Evolutionary conservation across 1,140 invertebrate genomes (phyloP).

Genomic region (Nasonia vitripennis): DNA sequence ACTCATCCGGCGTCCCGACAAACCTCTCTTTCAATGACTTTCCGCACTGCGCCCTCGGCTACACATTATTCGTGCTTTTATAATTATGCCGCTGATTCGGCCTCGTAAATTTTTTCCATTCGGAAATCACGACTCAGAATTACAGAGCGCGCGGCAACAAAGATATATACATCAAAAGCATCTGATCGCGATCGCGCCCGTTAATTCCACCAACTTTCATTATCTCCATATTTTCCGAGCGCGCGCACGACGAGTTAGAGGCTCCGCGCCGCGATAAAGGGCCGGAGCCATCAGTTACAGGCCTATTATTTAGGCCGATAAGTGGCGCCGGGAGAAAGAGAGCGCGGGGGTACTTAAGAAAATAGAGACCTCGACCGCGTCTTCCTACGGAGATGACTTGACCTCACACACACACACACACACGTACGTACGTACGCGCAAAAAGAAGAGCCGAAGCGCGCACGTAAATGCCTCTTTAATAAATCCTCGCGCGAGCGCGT

Average conservation of each 20-base stretch:
- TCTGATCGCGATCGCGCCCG: not conserved
- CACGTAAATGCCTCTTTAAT: slow-evolving; percentile 65
- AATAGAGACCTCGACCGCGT: slow-evolving; percentile 18
- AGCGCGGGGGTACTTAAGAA: slow-evolving; percentile 5
- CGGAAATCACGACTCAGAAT: not conserved
- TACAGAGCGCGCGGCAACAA: not conserved
- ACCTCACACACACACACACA: not conserved
- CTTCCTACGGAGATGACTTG: slow-evolving; percentile 8
- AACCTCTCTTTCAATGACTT: slow-evolving; percentile 69
- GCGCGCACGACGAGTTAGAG: not conserved
- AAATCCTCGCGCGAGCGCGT: slow-evolving; percentile 59
- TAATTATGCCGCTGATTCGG: not conserved
- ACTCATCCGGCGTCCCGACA: slow-evolving; percentile 57
- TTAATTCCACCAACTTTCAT: slow-evolving; percentile 39
- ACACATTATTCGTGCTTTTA: not conserved
- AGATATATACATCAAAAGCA: slow-evolving; percentile 7
- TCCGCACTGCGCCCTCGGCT: slow-evolving; percentile 59
- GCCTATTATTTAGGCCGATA: slow-evolving; percentile 36
- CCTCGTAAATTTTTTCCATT: too few species aligned
- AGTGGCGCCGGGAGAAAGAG: not conserved
- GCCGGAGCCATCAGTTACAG: slow-evolving; percentile 37
- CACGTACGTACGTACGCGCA: not conserved
- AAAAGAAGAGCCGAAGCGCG: not conserved
- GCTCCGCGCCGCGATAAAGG: not conserved
- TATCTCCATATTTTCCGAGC: slow-evolving; percentile 21